Evolutionary conservation across 2,888 invertebrate genomes (phyloP).

Genomic region (Pelosia muscerda): DNA sequence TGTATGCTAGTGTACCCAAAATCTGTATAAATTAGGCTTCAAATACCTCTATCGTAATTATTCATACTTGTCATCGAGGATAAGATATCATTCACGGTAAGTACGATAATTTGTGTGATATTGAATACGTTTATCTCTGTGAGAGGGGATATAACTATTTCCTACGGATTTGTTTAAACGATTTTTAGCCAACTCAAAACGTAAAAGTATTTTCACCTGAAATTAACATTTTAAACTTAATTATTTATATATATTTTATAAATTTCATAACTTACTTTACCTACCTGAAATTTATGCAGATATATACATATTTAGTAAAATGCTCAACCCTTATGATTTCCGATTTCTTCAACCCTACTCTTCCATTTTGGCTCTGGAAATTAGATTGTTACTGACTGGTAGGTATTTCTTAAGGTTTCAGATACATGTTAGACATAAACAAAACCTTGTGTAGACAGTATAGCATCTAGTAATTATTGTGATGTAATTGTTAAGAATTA

Average conservation of each 20-base stretch:
- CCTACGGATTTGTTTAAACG: slow-evolving; percentile 7
- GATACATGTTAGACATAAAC: neutral
- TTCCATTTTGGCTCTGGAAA: neutral
- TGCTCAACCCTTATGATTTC: neutral
- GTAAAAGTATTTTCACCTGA: too few relatives aligned
- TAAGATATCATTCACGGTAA: slow-evolving; percentile 48
- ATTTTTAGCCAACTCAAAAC: neutral
- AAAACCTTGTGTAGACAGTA: neutral
- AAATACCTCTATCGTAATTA: slow-evolving; percentile 28
- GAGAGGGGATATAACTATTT: slow-evolving; percentile 7
- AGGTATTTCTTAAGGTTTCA: neutral
- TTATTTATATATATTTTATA: too few relatives aligned
- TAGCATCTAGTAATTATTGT: neutral
- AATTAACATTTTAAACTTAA: too few relatives aligned
- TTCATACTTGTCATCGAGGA: slow-evolving; percentile 45
- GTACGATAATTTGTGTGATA: slow-evolving; percentile 20
- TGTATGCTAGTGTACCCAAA: slow-evolving; percentile 40
- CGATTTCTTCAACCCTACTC: neutral
- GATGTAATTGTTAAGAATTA: too few relatives aligned
- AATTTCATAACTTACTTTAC: too few relatives aligned
- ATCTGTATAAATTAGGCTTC: slow-evolving; percentile 41
- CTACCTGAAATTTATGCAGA: too few relatives aligned
- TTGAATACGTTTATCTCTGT: slow-evolving; percentile 14
- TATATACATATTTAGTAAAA: too few relatives aligned
- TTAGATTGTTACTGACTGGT: neutral